Evolutionary conservation across 2,113 vertebrate genomes (phyloP), one percentile per base, ranked within the genome.

Genomic region (Sardina pilchardus): DNA sequence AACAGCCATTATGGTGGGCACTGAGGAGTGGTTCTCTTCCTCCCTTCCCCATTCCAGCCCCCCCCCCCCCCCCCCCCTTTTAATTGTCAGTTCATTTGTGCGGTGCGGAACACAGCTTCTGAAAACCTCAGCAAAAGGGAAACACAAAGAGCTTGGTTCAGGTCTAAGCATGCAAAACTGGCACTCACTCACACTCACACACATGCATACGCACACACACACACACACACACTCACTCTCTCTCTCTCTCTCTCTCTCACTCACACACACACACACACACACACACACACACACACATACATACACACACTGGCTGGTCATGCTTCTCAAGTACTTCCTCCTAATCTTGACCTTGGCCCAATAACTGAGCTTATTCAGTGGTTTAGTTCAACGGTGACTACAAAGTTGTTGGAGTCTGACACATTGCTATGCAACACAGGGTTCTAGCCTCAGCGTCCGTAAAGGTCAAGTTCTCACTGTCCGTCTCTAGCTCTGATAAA

Each of bases 111-210:
- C 63, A 71, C 30, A 78, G 71, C 30, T 30, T 78, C 34, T 78
- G 71, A 78, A 78, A 78, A 78, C 30, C 71, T 34, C 71, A 78
- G 71, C 26, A 34, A 17, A 78, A 34, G 16, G 71, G 26, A 78
- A 34, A 78, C 34, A 78, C 71, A 78, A 78, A 78, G 71, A 78
- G 71, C 71, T 78, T 78, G 71, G 71, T 78, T 78, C 26, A 78
- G 71, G 71, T 36, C 71, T 78, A 34, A 78, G 30, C 71, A 78
- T 34, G 71, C 71, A 59, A 59, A 59, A 19, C 45, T 71, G 30
- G 36, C 44, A 30, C 47, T 21, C 16, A 47, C n/a, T 71, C 10
- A 47, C 26, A 84, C 83, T 44, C 83, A 84, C 83, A 36, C 56
- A 42, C 82, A 44, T 43, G n/a, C n/a, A 43, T 34, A 48, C 21